Conservation (phyloP, 2,888 invertebrate species). For the Acrobasis consociella region DNA sequence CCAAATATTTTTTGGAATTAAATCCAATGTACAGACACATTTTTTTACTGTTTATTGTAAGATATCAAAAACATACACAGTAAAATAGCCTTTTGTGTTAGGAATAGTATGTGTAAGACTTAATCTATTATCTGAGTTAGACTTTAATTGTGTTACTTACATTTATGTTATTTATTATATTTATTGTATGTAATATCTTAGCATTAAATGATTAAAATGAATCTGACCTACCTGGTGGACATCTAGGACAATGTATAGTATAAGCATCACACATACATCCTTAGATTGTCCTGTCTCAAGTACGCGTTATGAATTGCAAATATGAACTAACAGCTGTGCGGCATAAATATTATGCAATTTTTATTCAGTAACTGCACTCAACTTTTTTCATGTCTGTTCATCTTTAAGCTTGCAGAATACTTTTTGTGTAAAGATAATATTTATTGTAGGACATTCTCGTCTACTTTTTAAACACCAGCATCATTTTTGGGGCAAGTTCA, state of each 20-base stretch:
- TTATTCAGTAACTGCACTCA: conserved; percentile 5
- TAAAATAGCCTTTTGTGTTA: too few relatives aligned
- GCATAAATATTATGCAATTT: conserved; percentile 16
- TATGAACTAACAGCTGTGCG: background rate
- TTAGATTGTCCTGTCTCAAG: conserved; percentile 24
- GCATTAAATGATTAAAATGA: conserved; percentile 11
- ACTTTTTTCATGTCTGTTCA: background rate
- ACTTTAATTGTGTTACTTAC: too few relatives aligned
- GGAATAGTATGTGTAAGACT: too few relatives aligned
- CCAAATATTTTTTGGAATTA: too few relatives aligned
- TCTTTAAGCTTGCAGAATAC: background rate
- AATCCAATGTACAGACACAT: too few relatives aligned
- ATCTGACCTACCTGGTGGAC: conserved; percentile 9
- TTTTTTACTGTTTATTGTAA: too few relatives aligned
- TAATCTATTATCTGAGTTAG: too few relatives aligned
- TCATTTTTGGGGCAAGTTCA: too few relatives aligned
- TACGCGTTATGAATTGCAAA: conserved; percentile 25
- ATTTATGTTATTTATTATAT: background rate
- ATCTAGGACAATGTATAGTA: conserved; percentile 16
- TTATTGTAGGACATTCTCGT: too few relatives aligned
- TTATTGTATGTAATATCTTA: background rate
- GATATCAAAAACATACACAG: too few relatives aligned
- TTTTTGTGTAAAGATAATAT: too few relatives aligned
- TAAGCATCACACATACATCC: conserved; percentile 2
- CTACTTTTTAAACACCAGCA: too few relatives aligned